phyloP scores from a whole-genome alignment of 2,797 vertebrate genomes.

The Rhabdophis nuchalis region DNA sequence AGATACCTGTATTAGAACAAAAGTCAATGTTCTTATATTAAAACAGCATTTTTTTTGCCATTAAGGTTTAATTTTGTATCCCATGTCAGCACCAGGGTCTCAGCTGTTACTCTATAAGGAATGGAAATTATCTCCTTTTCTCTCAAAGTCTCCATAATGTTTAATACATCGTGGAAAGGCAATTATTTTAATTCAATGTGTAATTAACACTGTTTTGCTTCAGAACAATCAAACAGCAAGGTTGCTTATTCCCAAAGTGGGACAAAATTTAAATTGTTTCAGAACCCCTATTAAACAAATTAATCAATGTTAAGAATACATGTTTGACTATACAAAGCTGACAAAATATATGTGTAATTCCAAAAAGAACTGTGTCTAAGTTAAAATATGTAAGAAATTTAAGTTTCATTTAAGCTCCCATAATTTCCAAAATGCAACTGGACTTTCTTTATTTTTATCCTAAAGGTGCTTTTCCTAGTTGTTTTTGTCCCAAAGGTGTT shows the following conservation, averaged over 20 bases:
- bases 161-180: background rate
- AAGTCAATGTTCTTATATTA: background rate
- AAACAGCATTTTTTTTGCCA: background rate
- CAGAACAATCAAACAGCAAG: background rate
- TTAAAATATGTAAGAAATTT: background rate
- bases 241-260: background rate
- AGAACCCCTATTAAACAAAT: background rate
- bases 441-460: too few species aligned
- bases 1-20: background rate
- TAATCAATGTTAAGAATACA: background rate
- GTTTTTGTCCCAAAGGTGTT: too few species aligned
- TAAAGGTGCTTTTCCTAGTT: too few species aligned
- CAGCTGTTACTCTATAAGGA: background rate
- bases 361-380: background rate
- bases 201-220: background rate
- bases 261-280: background rate
- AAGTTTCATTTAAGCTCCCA: background rate
- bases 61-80: background rate
- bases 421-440: background rate
- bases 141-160: background rate
- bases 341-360: background rate
- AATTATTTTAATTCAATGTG: background rate
- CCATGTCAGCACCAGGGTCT: background rate
- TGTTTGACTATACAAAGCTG: background rate
- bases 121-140: background rate